Conservation (phyloP, 2,888 invertebrate species). For the Gymnoscelis rufifasciata region DNA sequence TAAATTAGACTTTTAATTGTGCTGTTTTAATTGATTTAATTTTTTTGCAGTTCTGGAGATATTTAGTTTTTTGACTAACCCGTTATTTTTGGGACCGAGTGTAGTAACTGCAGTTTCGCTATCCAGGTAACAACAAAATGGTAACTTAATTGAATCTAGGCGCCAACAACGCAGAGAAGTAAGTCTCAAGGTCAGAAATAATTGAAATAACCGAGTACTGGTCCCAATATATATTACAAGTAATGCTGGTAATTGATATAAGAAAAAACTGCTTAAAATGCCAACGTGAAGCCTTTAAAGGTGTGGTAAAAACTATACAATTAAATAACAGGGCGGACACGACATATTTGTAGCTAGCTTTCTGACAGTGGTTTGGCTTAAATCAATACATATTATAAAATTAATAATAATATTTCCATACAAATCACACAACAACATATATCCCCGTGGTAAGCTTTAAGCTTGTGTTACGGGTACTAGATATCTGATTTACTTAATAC, state of each 20-base stretch:
- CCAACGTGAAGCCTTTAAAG: neutral
- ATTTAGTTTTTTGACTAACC: too few relatives aligned
- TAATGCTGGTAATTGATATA: slow-evolving; percentile 9
- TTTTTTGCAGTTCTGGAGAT: too few relatives aligned
- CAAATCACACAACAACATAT: neutral
- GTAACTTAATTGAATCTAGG: neutral
- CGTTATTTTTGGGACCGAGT: too few relatives aligned
- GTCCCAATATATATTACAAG: slow-evolving; percentile 7
- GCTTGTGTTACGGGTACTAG: too few relatives aligned
- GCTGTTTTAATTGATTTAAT: too few relatives aligned
- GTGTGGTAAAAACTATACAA: neutral
- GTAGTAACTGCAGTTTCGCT: too few relatives aligned
- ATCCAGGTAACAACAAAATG: too few relatives aligned
- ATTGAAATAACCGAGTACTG: slow-evolving; percentile 6
- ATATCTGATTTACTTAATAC: too few relatives aligned
- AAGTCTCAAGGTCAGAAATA: slow-evolving; percentile 11
- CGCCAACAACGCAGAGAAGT: neutral
- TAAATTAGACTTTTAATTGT: too few relatives aligned
- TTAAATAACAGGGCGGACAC: neutral
- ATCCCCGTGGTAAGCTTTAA: neutral
- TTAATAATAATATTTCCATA: too few relatives aligned
- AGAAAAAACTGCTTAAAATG: slow-evolving; percentile 11
- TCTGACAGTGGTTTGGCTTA: neutral
- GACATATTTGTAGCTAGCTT: neutral
- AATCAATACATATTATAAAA: too few relatives aligned